A percentile compares a stretch with the other conserved stretches of the same genome.
These are phyloP conservation scores for Aphaenogaster ashmeadi DNA, from an alignment of 1,140 invertebrate species.

Conservation along the genomic window DNA sequence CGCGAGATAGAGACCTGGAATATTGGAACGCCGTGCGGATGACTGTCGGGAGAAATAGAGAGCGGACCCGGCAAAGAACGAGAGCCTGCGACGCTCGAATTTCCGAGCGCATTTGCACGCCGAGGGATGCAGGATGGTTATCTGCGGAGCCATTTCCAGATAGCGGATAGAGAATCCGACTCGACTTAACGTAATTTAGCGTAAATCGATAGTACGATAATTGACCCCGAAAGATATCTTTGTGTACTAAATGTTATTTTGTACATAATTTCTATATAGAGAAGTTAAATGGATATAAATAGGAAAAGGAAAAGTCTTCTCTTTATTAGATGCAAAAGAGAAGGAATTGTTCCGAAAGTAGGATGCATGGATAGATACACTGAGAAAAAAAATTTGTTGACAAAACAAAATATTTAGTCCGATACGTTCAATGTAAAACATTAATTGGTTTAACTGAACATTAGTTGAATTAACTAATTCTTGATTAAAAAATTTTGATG, in stretches of 20 bases:
- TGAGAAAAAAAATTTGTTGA: no score
- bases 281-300: background rate
- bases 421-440: no score
- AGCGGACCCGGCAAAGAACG: background rate
- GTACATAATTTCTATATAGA: background rate
- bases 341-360: background rate
- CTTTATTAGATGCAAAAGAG: background rate
- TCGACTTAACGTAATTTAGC: background rate
- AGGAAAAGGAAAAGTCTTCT: background rate
- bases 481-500: no score
- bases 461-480: no score
- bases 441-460: no score
- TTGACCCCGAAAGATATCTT: background rate
- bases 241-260: background rate
- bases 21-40: background rate
- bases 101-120: background rate
- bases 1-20: conserved; percentile 3
- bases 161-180: background rate
- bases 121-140: background rate
- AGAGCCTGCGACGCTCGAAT: background rate
- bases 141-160: background rate
- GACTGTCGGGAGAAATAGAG: conserved; percentile 2
- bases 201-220: conserved; percentile 6
- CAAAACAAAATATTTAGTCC: no score
- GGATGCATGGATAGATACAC: background rate